Percentiles rank a stretch among this genome's conserved stretches.
Conservation (phyloP, 2,888 invertebrate genomes). For the Sipha maydis region DNA sequence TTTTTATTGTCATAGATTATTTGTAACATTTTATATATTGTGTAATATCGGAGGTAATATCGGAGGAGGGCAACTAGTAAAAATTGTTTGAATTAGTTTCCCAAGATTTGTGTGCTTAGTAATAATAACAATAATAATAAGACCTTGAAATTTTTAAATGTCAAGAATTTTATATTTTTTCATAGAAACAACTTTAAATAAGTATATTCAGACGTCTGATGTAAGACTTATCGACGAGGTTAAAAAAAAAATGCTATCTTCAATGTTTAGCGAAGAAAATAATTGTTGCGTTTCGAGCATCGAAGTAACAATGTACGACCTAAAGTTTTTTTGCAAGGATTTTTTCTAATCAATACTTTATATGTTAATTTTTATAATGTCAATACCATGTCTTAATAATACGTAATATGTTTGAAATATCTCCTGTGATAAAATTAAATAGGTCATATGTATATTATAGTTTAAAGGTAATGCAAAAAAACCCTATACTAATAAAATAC, state of each 20-base stretch:
- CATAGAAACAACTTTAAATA: too few species aligned
- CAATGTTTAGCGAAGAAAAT: background rate
- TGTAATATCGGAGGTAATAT: background rate
- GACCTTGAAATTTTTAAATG: background rate
- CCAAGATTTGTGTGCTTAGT: background rate
- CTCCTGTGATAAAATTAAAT: too few species aligned
- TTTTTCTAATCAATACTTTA: background rate
- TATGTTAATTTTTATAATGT: background rate
- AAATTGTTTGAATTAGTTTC: background rate
- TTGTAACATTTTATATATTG: background rate
- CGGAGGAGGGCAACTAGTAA: background rate
- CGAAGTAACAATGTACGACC: background rate
- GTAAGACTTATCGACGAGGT: background rate
- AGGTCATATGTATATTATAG: too few species aligned
- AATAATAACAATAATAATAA: background rate
- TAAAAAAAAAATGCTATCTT: background rate
- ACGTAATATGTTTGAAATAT: too few species aligned
- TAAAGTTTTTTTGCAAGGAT: background rate
- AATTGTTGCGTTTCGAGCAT: background rate
- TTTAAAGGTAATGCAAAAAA: too few species aligned
- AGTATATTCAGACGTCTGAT: background rate
- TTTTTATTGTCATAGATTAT: background rate
- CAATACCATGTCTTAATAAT: too few species aligned
- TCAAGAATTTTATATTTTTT: background rate
- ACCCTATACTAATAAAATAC: too few species aligned